Percentiles rank a stretch among this genome's conserved stretches.
Conservation (phyloP, 2,113 vertebrate genomes). For the Ageneiosus marmoratus region DNA sequence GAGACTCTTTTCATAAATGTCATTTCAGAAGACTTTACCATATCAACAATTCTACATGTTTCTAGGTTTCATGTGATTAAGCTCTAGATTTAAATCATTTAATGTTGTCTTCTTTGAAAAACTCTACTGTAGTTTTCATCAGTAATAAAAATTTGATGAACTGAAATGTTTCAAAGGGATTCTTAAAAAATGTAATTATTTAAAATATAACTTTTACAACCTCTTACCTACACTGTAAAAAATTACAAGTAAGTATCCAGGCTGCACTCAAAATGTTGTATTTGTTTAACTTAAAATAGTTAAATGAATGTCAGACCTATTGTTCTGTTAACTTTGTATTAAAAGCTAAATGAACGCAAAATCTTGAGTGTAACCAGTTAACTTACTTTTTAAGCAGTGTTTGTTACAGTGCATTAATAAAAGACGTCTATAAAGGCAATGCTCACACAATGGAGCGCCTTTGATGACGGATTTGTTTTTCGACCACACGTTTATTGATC, state of each 20-base stretch:
- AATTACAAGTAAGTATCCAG: too few relatives aligned
- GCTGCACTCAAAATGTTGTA: too few relatives aligned
- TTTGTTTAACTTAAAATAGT: too few relatives aligned
- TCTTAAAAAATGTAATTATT: too few relatives aligned
- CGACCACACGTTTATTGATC: conserved; percentile 71
- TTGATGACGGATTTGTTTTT: conserved; percentile 70
- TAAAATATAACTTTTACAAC: conserved; percentile 69
- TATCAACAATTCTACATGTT: not conserved
- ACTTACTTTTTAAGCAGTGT: too few relatives aligned
- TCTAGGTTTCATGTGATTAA: too few relatives aligned
- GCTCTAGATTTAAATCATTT: not conserved
- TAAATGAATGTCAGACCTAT: too few relatives aligned
- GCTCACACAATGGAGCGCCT: conserved; percentile 54
- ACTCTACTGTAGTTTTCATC: not conserved
- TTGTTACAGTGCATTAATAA: conserved; percentile 74
- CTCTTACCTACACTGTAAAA: too few relatives aligned
- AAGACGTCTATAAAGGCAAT: conserved; percentile 66
- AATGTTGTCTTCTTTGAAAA: not conserved
- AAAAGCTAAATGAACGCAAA: too few relatives aligned
- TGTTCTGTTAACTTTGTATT: too few relatives aligned
- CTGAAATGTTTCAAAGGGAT: not conserved
- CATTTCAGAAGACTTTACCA: not conserved
- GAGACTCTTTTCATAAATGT: not conserved
- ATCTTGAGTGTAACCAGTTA: too few relatives aligned
- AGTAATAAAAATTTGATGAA: not conserved